A percentile compares a stretch with the other conserved stretches of the same genome.
These are phyloP conservation scores for Nannoperca australis DNA, from an alignment of 2,797 vertebrate species.

Conservation along the genomic window DNA sequence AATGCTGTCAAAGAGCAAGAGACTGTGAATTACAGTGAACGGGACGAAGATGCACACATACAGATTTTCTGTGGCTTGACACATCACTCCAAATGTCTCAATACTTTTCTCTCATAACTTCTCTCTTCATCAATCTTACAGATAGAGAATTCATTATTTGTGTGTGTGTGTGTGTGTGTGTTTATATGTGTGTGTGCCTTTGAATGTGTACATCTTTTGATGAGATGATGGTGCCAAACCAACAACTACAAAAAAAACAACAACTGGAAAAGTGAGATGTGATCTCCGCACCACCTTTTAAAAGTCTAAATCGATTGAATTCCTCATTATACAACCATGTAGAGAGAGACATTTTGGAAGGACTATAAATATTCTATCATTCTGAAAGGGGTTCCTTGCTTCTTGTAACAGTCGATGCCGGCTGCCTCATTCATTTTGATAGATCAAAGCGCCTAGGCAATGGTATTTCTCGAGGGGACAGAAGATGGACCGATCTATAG, in stretches of 20 bases:
- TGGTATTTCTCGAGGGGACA: slow-evolving; percentile 56
- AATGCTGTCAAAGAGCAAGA: slow-evolving; percentile 65
- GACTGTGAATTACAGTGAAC: slow-evolving; percentile 57
- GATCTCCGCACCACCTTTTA: slow-evolving; percentile 60
- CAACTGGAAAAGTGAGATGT: slow-evolving; percentile 48
- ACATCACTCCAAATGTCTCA: slow-evolving; percentile 49
- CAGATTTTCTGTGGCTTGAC: slow-evolving; percentile 44
- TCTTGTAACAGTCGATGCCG: slow-evolving; percentile 67
- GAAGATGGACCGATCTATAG: slow-evolving; percentile 63
- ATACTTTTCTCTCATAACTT: slow-evolving; percentile 53
- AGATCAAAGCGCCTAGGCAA: slow-evolving; percentile 75
- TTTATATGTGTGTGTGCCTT: slow-evolving; percentile 17
- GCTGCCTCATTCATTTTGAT: slow-evolving; percentile 74
- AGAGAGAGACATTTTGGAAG: slow-evolving; percentile 66
- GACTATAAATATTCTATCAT: slow-evolving; percentile 72
- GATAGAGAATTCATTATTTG: slow-evolving; percentile 26
- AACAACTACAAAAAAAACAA: slow-evolving; percentile 10
- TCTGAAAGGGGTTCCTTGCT: slow-evolving; percentile 62
- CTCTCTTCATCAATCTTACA: slow-evolving; percentile 49
- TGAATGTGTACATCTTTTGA: slow-evolving; percentile 22
- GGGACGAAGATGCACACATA: slow-evolving; percentile 39
- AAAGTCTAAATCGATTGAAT: slow-evolving; percentile 73
- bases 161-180: slow-evolving; percentile 33
- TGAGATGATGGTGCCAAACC: slow-evolving; percentile 16
- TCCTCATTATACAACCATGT: slow-evolving; percentile 74